Conservation (phyloP, 2,888 invertebrate species). For the Margaritifera margaritifera region DNA sequence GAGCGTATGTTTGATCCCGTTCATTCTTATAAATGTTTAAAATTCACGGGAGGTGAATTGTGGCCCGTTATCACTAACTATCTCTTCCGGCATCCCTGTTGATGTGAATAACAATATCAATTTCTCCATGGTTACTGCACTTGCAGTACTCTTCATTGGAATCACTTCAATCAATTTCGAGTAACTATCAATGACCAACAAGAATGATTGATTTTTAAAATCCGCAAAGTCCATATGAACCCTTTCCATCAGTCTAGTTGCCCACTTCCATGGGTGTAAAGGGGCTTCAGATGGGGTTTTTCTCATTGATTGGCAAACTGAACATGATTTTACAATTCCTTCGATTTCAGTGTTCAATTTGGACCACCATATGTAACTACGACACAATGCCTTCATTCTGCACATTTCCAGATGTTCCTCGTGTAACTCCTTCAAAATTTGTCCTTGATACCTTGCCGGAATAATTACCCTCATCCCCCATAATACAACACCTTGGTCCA, state of each 20-base stretch:
- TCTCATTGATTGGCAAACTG: too few species aligned
- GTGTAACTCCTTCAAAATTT: slow-evolving; percentile 12
- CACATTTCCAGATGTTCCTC: slow-evolving; percentile 18
- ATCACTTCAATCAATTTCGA: too few species aligned
- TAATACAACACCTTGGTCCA: slow-evolving; percentile 14
- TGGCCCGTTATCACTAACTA: slow-evolving; percentile 31
- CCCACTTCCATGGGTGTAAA: too few species aligned
- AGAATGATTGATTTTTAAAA: too few species aligned
- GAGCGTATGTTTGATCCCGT: slow-evolving; percentile 28
- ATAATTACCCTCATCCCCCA: slow-evolving; percentile 13
- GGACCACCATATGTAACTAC: slow-evolving; percentile 16
- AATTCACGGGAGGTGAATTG: slow-evolving; percentile 27
- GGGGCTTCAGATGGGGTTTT: too few species aligned
- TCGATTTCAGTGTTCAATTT: slow-evolving; percentile 11
- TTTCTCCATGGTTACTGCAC: slow-evolving; percentile 11
- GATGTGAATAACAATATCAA: slow-evolving; percentile 14
- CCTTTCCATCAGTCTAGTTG: too few species aligned
- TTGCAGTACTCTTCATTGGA: slow-evolving; percentile 7
- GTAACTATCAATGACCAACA: too few species aligned
- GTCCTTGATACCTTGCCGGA: slow-evolving; percentile 3
- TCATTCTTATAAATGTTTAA: slow-evolving; percentile 20
- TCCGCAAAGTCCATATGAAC: too few species aligned
- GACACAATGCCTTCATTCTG: slow-evolving; percentile 13
- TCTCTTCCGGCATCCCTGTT: slow-evolving; percentile 15
- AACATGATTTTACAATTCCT: slow-evolving; percentile 6